Base-by-base conservation (phyloP, 1,140 invertebrate genomes). In the Orius laevigatus region DNA sequence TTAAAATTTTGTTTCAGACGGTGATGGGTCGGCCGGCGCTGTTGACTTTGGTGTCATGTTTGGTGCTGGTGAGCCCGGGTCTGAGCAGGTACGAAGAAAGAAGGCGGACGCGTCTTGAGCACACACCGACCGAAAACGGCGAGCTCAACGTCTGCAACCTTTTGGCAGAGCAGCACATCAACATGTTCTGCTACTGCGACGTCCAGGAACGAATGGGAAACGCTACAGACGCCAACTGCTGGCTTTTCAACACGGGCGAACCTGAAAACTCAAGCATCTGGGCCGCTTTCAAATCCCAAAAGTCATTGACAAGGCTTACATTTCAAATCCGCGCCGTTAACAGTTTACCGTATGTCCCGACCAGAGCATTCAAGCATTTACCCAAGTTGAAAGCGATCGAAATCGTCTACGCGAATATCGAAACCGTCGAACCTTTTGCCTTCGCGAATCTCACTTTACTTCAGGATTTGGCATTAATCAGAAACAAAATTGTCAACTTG, bases 401-500 rank as follows among this genome's bases (percentile, higher is more conserved):
- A 57, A 75, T 85, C 41, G 71, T 76, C 52, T 81, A 84, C 56
- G 79, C 76, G 0, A 76, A 70, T 45, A 77, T 86, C 46, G 63
- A 72, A 39, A 75, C 76, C 0, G 62, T 85, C 1, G 63, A 67
- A 39, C 68, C 78, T 25, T 75, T 72, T 57, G 72, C 79, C 1
- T 83, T 86, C 53, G 75, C 74, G 2, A 81, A 81, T 63, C 59
- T 82, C 25, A 71, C 74, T 3, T 70, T 71, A 41, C 62, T 86
- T 11, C 67, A 72, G 44, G 73, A 80, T 51, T 72, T 82, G 47
- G 70, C 70, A 5, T 59, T 86, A 20, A 71, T 70, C 1, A 70
- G 73, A 38, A 84, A 84, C 62, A 67, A 71, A 51, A 81, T 88
- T 9, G 65, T 70, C 48, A 66, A 58, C 0, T 58, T 87, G 39